Base-by-base conservation (phyloP, 2,888 invertebrate species). In the Syrphus vitripennis region DNA sequence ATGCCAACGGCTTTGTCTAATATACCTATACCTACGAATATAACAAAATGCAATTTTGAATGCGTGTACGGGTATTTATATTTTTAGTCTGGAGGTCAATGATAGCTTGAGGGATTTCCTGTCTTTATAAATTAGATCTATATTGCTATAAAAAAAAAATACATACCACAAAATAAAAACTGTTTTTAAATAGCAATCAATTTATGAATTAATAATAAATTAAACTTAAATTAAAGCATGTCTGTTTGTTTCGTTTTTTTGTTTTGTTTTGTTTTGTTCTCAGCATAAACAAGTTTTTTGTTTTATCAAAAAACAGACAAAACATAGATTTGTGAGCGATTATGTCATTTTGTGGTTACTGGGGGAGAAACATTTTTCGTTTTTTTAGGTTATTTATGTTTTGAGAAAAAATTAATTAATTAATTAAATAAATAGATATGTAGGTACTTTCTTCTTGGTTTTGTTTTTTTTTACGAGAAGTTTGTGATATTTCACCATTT, bases 1-100 rank as follows among this genome's bases (percentile, higher is more conserved):
- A 53, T 78, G 57, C 55, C 67, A 55, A 14, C 24, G 40, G 65
- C 21, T 67, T 59, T 37, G 31, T 67, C n/a, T 50, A 50, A n/a
- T 21, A 26, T 3, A 26, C 4, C 6, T 42, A n/a, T n/a, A n/a
- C n/a, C n/a, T n/a, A n/a, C n/a, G n/a, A n/a, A n/a, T n/a, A 42
- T 19, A 21, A 5, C 1, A 37, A 29, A 67, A 53, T 50, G 71
- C 71, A 53, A 50, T 48, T 63, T 53, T 50, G 24, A 71, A 50
- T 59, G 57, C 63, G 59, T 57, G 26, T 29, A n/a, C n/a, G n/a
- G n/a, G n/a, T n/a, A n/a, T n/a, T n/a, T n/a, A n/a, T n/a, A 37
- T 45, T 57, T 37, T 29, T 24, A 45, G 42, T 50, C 50, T 61
- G 26, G 55, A 55, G 72, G 63, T 63, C 50, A 50, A 16, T 16